Evolutionary conservation across 30 jellyfish, hydroid and myxozoan species (phyloP), one percentile per base, ranked within the genome.

Genomic region (Aurelia coerulea): DNA sequence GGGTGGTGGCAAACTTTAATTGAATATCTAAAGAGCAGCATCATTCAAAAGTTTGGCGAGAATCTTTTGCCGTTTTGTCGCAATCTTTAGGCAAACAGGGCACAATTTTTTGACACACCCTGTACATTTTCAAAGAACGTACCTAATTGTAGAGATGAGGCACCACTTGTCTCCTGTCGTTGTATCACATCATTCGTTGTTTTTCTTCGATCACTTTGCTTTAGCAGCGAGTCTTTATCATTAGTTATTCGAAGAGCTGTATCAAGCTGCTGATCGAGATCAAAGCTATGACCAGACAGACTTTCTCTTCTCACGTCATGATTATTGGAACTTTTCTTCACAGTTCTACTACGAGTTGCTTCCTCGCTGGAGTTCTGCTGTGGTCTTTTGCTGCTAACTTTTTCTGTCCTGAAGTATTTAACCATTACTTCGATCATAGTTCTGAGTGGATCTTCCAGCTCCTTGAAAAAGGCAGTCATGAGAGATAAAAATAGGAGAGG

Each of bases 381-480:
- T 54, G 87, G 32, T 13, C 34, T 51, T 31, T 37, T 56, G 16
- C 59, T 62, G 13, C 35, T 1, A 35, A 34, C 76, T 33, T 75
- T 75, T 54, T 81, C 91, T 9, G 34, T 39, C 23, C 56, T 62
- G 41, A 69, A 81, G 74, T 49, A 71, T 52, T 68, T 81, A 10
- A 68, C 91, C 91, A 81, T 81, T 23, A 81, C 84, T 62, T 81
- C 91, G 19, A 81, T 68, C 91, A 81, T 81, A 13, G 91, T 81
- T 68, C 91, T 68, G 62, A 81, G 50, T 4, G 91, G 91, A 34
- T 41, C 51, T 34, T 69, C 91, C 1, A 50, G 76, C 39, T 81
- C 91, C 84, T 81, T 41, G 17, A 11, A 56, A 16, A 32, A 41
- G 56, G 49, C 4, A n/a, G 17, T 32, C 12, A 2, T 34, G 51